Percentiles rank a stretch among this genome's conserved stretches.
phyloP scores from a whole-genome alignment of 2,113 vertebrate species.

The Columba janthina region DNA sequence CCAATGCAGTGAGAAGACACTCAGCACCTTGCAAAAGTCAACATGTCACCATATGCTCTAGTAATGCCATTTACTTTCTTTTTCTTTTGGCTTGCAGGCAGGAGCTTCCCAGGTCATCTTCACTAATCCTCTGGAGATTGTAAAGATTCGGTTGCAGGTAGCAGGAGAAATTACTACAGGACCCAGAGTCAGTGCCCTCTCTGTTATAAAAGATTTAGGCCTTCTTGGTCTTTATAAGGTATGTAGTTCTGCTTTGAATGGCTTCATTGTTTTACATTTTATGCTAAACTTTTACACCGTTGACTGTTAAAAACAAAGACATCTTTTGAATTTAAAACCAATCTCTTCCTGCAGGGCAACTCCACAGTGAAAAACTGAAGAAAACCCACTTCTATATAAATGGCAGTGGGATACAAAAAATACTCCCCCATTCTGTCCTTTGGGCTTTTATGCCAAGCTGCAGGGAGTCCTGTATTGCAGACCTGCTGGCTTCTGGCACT shows the following conservation, averaged over 20 bases:
- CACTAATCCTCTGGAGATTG: conserved; percentile 89
- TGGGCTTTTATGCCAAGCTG: conserved; percentile 43
- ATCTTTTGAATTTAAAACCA: conserved; percentile 41
- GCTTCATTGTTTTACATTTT: not conserved
- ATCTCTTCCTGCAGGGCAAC: conserved; percentile 52
- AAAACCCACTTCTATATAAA: conserved; percentile 59
- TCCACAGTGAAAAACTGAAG: conserved; percentile 54
- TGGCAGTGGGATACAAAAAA: conserved; percentile 44
- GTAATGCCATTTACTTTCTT: not conserved
- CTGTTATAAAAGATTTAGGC: conserved; percentile 81
- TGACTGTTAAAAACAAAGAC: not conserved
- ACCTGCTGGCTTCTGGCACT: conserved; percentile 55
- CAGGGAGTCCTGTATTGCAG: conserved; percentile 54
- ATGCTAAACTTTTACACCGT: not conserved
- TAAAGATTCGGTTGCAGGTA: conserved; percentile 98
- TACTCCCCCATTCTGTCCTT: not conserved
- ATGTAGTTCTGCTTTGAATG: conserved; percentile 6
- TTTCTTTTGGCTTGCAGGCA: conserved; percentile 70
- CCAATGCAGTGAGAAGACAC: not conserved
- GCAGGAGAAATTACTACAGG: conserved; percentile 90
- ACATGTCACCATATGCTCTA: not conserved
- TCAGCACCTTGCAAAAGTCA: not conserved
- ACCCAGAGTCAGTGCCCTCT: conserved; percentile 82
- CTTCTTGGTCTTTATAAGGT: conserved; percentile 86
- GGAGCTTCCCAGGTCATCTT: conserved; percentile 86